Base-by-base conservation (phyloP, 2,888 invertebrate genomes). In the Aphodius granarius region DNA sequence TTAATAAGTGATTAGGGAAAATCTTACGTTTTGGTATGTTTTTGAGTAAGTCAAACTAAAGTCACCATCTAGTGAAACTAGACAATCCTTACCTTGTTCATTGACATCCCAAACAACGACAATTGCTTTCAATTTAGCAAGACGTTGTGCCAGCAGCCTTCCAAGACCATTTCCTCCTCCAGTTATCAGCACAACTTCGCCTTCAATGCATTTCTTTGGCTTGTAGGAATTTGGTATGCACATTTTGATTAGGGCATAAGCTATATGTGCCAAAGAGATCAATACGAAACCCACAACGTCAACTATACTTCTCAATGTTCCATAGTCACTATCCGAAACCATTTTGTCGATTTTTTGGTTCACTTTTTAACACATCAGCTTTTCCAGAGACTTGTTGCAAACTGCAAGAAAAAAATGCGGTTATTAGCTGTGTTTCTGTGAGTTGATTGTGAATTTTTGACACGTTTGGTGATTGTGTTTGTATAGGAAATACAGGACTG, bases 71-170 rank as follows among this genome's bases (percentile, higher is more conserved):
- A n/a, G n/a, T n/a, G n/a, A n/a, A n/a, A n/a, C n/a, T n/a, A n/a
- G n/a, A n/a, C n/a, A n/a, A n/a, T n/a, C n/a, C 90, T 90, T 81
- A 95, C 95, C 95, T 87, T 91, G 89, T 85, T 92, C 90, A 85
- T 96, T 95, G 80, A 97, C 93, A 87, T 98, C 97, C 97, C 97
- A 97, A 74, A 97, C 89, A 63, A 97, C 92, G 74, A 97, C 91
- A 78, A 91, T 92, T 80, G 94, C 94, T 73, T 95, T 94, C 75
- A 94, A 90, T 83, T 93, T 90, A 18, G 94, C 93, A 71, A 97
- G 89, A 81, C 94, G 89, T 80, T 94, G 86, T 0, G 95, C 93
- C 75, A 96, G 87, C 73, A 95, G 89, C 79, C 95, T 90, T 5
- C 97, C 97, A 16, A 97, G 88, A 2, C 96, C 97, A 63, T 94